Evolutionary conservation across 2,113 vertebrate species (phyloP).

Genomic region (Bubo scandiacus): DNA sequence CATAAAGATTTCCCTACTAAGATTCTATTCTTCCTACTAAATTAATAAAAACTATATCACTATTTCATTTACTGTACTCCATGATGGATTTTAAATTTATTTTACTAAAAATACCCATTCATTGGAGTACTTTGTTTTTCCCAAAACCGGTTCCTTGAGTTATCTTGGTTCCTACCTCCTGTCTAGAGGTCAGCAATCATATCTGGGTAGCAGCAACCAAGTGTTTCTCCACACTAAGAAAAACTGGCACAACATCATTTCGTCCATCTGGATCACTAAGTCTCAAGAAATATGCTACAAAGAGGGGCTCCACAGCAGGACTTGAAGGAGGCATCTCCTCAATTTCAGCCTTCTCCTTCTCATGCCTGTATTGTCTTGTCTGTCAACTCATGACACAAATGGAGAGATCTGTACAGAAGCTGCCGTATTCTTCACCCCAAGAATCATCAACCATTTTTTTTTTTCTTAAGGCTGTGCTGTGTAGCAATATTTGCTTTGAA

Average conservation of each 20-base stretch:
- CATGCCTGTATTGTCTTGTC: neutral
- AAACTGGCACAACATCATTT: neutral
- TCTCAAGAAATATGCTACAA: neutral
- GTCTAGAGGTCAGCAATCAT: neutral
- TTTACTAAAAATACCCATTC: neutral
- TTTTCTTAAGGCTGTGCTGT: neutral
- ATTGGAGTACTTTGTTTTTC: neutral
- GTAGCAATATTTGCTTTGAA: neutral
- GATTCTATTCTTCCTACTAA: neutral
- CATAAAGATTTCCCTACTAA: neutral
- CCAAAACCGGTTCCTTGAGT: neutral
- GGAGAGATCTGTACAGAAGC: neutral
- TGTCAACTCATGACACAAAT: neutral
- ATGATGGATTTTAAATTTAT: neutral
- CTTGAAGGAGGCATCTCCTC: neutral
- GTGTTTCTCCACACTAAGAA: neutral
- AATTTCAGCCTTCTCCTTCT: neutral
- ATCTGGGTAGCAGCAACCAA: neutral
- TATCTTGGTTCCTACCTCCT: neutral
- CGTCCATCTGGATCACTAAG: neutral
- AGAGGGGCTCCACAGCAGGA: neutral
- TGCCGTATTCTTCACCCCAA: neutral
- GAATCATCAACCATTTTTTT: neutral
- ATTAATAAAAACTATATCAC: neutral
- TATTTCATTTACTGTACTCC: neutral